phyloP scores from a whole-genome alignment of 2,113 vertebrate species.

The Perognathus longimembris region DNA sequence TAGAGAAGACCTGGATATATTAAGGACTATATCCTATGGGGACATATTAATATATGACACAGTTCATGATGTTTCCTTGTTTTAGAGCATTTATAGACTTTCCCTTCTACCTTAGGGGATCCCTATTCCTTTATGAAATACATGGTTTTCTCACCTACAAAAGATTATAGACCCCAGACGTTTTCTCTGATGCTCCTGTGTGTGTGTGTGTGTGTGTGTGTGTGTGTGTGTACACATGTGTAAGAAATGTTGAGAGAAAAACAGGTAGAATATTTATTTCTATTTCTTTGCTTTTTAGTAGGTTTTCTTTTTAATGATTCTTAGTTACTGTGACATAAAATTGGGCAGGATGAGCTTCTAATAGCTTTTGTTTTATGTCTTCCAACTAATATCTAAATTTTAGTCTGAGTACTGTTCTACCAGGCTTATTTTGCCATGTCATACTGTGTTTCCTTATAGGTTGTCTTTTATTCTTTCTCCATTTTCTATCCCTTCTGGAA shows the following conservation, averaged over 20 bases:
- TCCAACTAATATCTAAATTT: not conserved
- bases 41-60: not conserved
- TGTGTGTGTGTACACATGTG: not conserved
- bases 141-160: not conserved
- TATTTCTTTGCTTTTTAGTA: not conserved
- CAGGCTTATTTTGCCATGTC: not conserved
- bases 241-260: not conserved
- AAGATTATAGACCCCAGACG: too few relatives aligned
- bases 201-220: not conserved
- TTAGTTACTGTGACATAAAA: slow-evolving; percentile 16
- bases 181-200: not conserved
- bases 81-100: not conserved
- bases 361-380: slow-evolving; percentile 44
- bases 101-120: not conserved
- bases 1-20: not conserved
- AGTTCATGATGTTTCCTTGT: not conserved
- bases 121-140: not conserved
- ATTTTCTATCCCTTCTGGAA: too few relatives aligned
- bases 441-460: not conserved
- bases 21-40: not conserved
- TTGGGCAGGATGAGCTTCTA: not conserved
- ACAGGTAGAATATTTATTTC: not conserved
- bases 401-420: not conserved
- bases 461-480: too few relatives aligned
- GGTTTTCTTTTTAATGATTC: not conserved